Evolutionary conservation across 2,888 invertebrate genomes (phyloP), one percentile per base, ranked within the genome.

Genomic region (Acanthosepion esculentum): DNA sequence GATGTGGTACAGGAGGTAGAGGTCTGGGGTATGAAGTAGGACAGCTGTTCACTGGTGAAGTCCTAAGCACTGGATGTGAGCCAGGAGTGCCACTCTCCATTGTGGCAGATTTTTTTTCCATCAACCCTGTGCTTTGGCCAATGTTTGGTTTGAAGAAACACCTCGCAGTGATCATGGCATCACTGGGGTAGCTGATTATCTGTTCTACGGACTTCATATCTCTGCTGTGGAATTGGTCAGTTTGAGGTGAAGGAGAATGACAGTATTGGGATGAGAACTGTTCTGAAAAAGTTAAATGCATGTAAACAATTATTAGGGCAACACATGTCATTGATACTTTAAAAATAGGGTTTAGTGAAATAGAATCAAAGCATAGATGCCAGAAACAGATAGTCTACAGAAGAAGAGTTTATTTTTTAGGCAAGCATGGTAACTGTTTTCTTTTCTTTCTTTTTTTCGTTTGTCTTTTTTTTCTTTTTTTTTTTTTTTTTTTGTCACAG

Each of bases 1-100:
- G n/a, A 53, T 93, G 48, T 53, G 93, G 93, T 93, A 93, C 93
- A 93, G 93, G n/a, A 53, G 93, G 93, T 15, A 93, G 93, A 53
- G 93, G 93, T 50, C 53, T 93, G 93, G 93, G 93, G 50, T 48
- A 50, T 48, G 93, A 93, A 93, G 93, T n/a, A 53, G 53, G 53
- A 50, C 93, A 53, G 53, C 53, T 93, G 48, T 20, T 93, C 53
- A 93, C n/a, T 93, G 93, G 93, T 93, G 33, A 93, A 93, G 48
- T 93, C 93, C 53, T 53, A 93, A 53, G 93, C 26, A 53, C n/a
- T 93, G 93, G 50, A 33, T 78, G 78, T 33, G n/a, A 78, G 78
- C n/a, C 26, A 26, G 64, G 64, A 26, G 64, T 64, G 64, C 29
- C 29, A 64, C 26, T 78, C n/a, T 78, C 78, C n/a, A 78, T 78